Percentiles rank a stretch among this genome's conserved stretches.
phyloP scores from a whole-genome alignment of 2,797 vertebrate genomes.

The Neostethus bicornis region DNA sequence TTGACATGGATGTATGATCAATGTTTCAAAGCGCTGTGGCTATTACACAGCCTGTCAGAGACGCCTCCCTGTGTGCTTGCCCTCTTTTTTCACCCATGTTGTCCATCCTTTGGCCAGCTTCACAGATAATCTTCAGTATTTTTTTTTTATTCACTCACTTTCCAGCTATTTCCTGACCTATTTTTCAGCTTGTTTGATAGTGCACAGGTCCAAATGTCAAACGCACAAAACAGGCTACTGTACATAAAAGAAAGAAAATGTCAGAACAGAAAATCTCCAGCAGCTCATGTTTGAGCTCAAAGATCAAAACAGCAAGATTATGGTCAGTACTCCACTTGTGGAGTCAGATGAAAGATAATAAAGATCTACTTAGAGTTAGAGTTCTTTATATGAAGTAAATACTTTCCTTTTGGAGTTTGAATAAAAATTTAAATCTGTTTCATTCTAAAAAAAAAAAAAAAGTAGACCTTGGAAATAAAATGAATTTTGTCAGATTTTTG shows the following conservation, averaged over 20 bases:
- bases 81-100: conserved; percentile 37
- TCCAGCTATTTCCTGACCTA: conserved; percentile 40
- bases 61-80: conserved; percentile 35
- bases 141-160: conserved; percentile 42
- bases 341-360: conserved; percentile 50
- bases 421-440: conserved; percentile 31
- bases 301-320: conserved; percentile 46
- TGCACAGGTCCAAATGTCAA: conserved; percentile 40
- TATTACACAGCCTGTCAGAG: conserved; percentile 66
- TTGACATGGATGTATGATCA: conserved; percentile 47
- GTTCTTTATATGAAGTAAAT: conserved; percentile 33
- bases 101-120: conserved; percentile 39
- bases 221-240: conserved; percentile 9
- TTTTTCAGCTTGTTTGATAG: conserved; percentile 2
- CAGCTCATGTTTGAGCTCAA: conserved; percentile 6
- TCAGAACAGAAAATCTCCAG: conserved; percentile 18
- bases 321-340: conserved; percentile 29
- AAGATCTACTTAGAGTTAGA: conserved; percentile 52
- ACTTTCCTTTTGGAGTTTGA: conserved; percentile 40
- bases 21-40: conserved; percentile 61
- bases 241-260: conserved; percentile 37
- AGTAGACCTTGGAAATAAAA: not conserved
- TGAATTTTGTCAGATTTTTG: not conserved
- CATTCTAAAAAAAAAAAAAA: conserved; percentile 13
- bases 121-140: conserved; percentile 31